Evolutionary conservation across 64 coral and sea anemone genomes (phyloP), one percentile per base, ranked within the genome.

Genomic region (Pocillopora verrucosa): DNA sequence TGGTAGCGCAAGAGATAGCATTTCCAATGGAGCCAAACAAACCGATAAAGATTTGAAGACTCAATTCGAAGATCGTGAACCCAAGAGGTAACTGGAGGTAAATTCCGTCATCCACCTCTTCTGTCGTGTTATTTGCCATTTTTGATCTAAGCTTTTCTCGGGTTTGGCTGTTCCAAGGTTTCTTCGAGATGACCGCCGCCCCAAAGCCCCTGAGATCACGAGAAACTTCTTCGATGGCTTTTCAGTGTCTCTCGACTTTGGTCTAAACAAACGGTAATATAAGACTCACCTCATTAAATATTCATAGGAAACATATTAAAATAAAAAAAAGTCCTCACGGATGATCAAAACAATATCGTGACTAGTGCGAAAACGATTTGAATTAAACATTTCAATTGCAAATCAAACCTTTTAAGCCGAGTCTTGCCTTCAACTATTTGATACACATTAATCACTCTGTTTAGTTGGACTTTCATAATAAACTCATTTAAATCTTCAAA

Each of bases 1-100:
- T 87, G 16, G 76, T 76, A 5, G 19, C 41, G 24, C 58, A 56
- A 16, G 87, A 82, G 35, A 87, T 12, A 12, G 87, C 22, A 58
- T 92, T 92, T 11, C 90, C 90, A 19, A 70, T 11, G 12, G 87
- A 73, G 58, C 82, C 90, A 17, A 92, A 67, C 1, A 87, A 14
- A 13, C 64, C 82, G n/a, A 92, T 36, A 20, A 51, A 35, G 12
- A 87, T 59, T 30, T 69, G 74, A 37, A 92, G 15, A 1, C 30
- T 16, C 13, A 86, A 36, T n/a, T 65, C 75, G 81, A 78, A 87
- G 17, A 92, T 76, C 38, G 74, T 38, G 34, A 87, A 22, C 6
- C 56, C 90, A 6, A 78, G 14, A 56, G 90, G 75, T 68, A 56
- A 5, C 16, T 67, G 19, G 2, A 82, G 4, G 57, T 41, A 82